Evolutionary conservation across 1,140 invertebrate species (phyloP), one percentile per base, ranked within the genome.

Genomic region (Lutraria rhynchaena): DNA sequence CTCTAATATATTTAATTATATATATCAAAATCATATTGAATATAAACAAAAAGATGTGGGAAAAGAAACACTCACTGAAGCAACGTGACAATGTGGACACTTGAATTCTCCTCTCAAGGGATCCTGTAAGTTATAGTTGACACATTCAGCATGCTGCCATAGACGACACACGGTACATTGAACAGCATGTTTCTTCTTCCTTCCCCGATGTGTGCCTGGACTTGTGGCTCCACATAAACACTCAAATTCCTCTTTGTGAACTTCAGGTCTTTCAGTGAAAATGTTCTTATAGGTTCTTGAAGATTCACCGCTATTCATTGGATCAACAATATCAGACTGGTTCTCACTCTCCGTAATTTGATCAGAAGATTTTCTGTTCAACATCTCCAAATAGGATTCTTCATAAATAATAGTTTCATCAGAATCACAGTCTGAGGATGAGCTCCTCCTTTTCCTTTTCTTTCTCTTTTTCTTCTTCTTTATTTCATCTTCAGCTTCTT

Each of bases 61-160:
- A 41, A 87, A 90, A 90, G 15, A 22, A 27, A 31, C 67, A 88
- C 87, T 88, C 83, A 93, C 92, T 35, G 89, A 86, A 46, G 93
- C 87, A 13, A 92, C 91, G 93, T 94, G 95, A 89, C 95, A 96
- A 83, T 95, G 94, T 2, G 95, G 95, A 91, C 95, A 96, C 41
- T 92, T 89, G 85, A 95, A 95, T 7, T 80, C 5, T 67, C 87
- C 41, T 83, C 92, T 51, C 57, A 87, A 83, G 9, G 87, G 83
- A 73, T 91, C 89, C 3, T 85, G 85, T 69, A 91, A 82, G 82
- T 94, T 90, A 88, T 93, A 94, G 41, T 94, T 93, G 58, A 95
- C 92, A 92, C 95, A 96, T 11, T 90, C 84, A 3, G 91, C 89
- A 93, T 96, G 95, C 87, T 95, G 95, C 75, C 91, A 92, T 67